Evolutionary conservation across 2,797 vertebrate genomes (phyloP), one percentile per base, ranked within the genome.

Genomic region (Poecilia velifera): DNA sequence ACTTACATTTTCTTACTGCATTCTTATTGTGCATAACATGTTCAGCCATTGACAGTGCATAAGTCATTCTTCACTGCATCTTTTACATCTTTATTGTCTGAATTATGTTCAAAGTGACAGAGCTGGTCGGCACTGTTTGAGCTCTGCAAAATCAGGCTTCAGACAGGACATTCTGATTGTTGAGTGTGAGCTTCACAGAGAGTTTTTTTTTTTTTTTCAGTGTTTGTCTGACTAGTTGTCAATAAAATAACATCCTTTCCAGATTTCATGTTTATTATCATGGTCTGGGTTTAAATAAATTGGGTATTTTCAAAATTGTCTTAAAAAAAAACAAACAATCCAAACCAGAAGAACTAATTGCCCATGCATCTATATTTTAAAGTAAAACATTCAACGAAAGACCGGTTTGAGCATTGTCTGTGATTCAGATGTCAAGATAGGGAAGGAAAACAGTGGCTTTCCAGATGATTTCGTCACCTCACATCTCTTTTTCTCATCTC

Each of bases 351-450:
- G 49, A 76, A 72, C 16, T 31, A 45, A 74, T 81, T 47, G 16
- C 41, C 51, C 20, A 82, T 45, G 43, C 78, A 22, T 47, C 36
- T 66, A 7, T 84, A 86, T 80, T 91, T 46, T 76, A 16, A 71
- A 46, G 72, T 83, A 49, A 82, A 73, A 85, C 81, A 82, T 31
- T 46, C 59, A 84, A 86, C 43, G 47, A 82, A 87, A 76, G 76
- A 70, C 64, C 82, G 82, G 81, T 76, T 87, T 78, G 83, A 88
- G 86, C 76, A 72, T 36, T 80, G 74, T 81, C 76, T 85, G 78
- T 79, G 77, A 72, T 75, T 16, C 74, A 80, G 82, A 77, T 87
- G 83, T 79, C 77, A 84, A 74, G n/a, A 39, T 62, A 83, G 83
- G 74, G 39, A 64, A 87, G 76, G 82, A 78, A 77, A 81, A 88